Percentiles rank a stretch among this genome's conserved stretches.
These are phyloP conservation scores for Agelas oroides DNA, from an alignment of 37 sponge, comb jelly and placozoan species.

Conservation along the genomic window DNA sequence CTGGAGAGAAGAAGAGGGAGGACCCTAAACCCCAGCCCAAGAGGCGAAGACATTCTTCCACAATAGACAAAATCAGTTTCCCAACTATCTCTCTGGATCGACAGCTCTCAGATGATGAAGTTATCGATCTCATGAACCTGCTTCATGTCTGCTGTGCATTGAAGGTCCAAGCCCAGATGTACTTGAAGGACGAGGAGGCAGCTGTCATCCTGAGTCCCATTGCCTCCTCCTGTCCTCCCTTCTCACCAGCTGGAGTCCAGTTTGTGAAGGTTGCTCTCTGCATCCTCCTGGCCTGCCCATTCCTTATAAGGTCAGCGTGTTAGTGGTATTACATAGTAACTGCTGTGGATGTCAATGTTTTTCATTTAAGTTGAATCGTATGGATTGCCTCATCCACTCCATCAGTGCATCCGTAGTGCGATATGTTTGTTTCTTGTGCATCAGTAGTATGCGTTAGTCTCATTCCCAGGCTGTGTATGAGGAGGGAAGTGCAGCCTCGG, in stretches of 20 bases:
- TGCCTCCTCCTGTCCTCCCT: slow-evolving; percentile 70
- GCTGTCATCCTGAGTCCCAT: slow-evolving; percentile 74
- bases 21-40: background rate
- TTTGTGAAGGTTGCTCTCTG: slow-evolving; percentile 77
- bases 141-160: slow-evolving; percentile 61
- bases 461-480: too few relatives aligned
- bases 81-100: slow-evolving; percentile 18
- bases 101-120: slow-evolving; percentile 50
- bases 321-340: background rate
- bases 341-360: too few relatives aligned
- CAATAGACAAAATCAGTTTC: slow-evolving; percentile 20
- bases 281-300: slow-evolving; percentile 83
- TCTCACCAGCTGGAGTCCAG: slow-evolving; percentile 69
- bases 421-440: too few relatives aligned
- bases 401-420: too few relatives aligned
- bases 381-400: too few relatives aligned
- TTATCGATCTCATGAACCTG: slow-evolving; percentile 54
- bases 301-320: slow-evolving; percentile 72
- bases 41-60: slow-evolving; percentile 44
- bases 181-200: slow-evolving; percentile 61
- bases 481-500: too few relatives aligned
- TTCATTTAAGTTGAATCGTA: too few relatives aligned
- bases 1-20: too few relatives aligned
- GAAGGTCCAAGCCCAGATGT: slow-evolving; percentile 65
- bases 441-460: too few relatives aligned